Evolutionary conservation across 2,113 vertebrate genomes (phyloP).

Genomic region (Labeo catla): DNA sequence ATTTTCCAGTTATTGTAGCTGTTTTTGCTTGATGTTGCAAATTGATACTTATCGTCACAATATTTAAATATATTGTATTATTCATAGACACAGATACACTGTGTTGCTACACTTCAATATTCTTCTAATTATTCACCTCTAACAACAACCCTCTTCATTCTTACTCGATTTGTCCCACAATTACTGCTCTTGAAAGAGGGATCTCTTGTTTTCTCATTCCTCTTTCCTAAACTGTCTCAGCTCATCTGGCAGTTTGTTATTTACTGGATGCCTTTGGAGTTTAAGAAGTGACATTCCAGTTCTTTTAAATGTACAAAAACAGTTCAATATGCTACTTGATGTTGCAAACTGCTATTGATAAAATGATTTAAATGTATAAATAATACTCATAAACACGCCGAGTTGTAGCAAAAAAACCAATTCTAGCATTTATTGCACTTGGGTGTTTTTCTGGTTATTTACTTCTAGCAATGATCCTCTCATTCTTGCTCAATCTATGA

Average conservation of each 20-base stretch:
- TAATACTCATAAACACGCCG: no score
- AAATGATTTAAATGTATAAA: no score
- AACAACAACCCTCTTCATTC: no score
- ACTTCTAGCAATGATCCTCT: conserved; percentile 27
- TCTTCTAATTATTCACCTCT: no score
- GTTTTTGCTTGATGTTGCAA: neutral
- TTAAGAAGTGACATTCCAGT: conserved; percentile 65
- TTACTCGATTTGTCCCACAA: no score
- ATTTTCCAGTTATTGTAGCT: neutral
- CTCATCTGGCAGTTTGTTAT: conserved; percentile 71
- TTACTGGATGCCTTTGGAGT: conserved; percentile 73
- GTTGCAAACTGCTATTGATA: no score
- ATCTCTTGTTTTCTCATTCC: conserved; percentile 49
- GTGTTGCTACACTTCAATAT: no score
- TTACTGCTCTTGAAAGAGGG: conserved; percentile 18
- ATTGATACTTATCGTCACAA: neutral
- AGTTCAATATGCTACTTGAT: no score
- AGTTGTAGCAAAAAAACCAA: no score
- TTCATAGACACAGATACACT: neutral
- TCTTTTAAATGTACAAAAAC: no score
- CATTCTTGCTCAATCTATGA: conserved; percentile 65
- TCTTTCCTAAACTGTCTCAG: conserved; percentile 51
- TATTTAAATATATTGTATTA: neutral
- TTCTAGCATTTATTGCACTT: neutral
- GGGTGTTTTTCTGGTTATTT: no score